These are phyloP conservation scores for Periphyllus acericola DNA, from an alignment of 2,888 invertebrate species.

Conservation along the genomic window DNA sequence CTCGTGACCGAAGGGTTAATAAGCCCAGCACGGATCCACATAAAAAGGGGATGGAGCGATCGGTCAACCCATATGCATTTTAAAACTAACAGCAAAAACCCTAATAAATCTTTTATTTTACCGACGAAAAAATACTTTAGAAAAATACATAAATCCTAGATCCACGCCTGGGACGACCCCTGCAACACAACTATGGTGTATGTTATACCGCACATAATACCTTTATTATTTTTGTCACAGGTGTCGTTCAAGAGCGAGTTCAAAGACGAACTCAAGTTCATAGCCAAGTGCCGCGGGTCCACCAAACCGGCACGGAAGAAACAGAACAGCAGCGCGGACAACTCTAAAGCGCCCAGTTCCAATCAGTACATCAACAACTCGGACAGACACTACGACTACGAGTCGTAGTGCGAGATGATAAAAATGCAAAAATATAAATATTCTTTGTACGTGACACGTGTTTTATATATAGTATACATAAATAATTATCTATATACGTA, in stretches of 20 bases:
- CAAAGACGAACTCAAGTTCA: slow-evolving; percentile 77
- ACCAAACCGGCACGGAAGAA: slow-evolving; percentile 71
- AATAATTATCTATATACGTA: not conserved
- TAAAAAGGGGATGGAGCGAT: too few relatives aligned
- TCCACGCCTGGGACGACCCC: too few relatives aligned
- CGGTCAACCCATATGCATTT: too few relatives aligned
- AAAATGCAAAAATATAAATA: not conserved
- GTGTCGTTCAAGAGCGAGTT: slow-evolving; percentile 75
- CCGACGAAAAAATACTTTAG: too few relatives aligned
- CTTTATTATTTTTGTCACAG: slow-evolving; percentile 69
- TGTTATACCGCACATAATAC: too few relatives aligned
- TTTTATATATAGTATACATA: not conserved
- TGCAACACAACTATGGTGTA: too few relatives aligned
- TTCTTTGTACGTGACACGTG: too few relatives aligned
- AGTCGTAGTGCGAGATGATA: not conserved
- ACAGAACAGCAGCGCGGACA: slow-evolving; percentile 20
- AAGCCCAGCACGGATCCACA: too few relatives aligned
- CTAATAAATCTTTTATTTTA: too few relatives aligned
- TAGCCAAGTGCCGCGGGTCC: slow-evolving; percentile 77
- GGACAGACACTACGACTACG: slow-evolving; percentile 24
- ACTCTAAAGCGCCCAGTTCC: slow-evolving; percentile 36
- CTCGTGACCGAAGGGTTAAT: too few relatives aligned
- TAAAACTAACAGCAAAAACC: too few relatives aligned
- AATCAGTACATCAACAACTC: slow-evolving; percentile 46
- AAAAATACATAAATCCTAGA: too few relatives aligned